phyloP scores from a whole-genome alignment of 2,113 vertebrate species.

The Triplophysa rosa region DNA sequence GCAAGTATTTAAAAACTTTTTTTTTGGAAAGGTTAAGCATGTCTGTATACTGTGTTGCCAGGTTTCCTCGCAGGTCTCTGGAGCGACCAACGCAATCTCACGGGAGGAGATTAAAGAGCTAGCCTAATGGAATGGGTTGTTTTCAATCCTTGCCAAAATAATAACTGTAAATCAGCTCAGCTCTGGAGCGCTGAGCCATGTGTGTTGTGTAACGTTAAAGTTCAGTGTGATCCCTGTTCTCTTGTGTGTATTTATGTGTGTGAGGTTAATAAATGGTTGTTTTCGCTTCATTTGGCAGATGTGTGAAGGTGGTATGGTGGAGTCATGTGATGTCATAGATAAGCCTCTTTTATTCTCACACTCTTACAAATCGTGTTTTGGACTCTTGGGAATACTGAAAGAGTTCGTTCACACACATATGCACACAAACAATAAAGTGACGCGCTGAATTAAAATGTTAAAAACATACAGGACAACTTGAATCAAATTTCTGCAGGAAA shows the following conservation, averaged over 20 bases:
- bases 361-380: slow-evolving; percentile 16
- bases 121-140: not conserved
- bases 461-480: not conserved
- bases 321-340: slow-evolving; percentile 68
- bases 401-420: slow-evolving; percentile 1
- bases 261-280: not conserved
- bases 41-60: slow-evolving; percentile 30
- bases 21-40: not conserved
- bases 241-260: not conserved
- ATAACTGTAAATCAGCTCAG: slow-evolving; percentile 36
- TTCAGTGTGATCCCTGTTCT: slow-evolving; percentile 3
- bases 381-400: slow-evolving; percentile 12
- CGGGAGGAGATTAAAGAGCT: slow-evolving; percentile 26
- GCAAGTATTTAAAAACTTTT: not conserved
- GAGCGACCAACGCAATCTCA: slow-evolving; percentile 2
- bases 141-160: not conserved
- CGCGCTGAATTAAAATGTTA: not conserved
- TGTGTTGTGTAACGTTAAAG: not conserved
- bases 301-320: slow-evolving; percentile 59
- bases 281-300: slow-evolving; percentile 53
- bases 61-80: slow-evolving; percentile 36
- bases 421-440: not conserved
- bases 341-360: slow-evolving; percentile 73
- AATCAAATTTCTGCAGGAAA: not conserved
- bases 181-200: slow-evolving; percentile 1